A percentile compares a stretch with the other conserved stretches of the same genome.
Conservation (phyloP, 2,888 invertebrate species). For the Digitonthophagus gazella region DNA sequence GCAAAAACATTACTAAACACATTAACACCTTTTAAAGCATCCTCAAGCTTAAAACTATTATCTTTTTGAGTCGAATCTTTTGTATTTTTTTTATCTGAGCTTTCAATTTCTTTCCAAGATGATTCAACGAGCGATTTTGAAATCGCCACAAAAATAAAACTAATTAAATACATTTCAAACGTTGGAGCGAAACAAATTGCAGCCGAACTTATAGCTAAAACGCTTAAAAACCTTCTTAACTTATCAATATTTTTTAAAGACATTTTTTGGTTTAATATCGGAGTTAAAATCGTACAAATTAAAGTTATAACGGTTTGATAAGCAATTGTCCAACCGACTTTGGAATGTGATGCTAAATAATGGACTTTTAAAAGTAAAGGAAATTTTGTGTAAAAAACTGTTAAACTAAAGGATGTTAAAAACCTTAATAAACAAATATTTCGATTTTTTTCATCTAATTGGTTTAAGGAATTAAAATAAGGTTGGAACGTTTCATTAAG, state of each 20-base stretch:
- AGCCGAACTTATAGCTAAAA: slow-evolving; percentile 19
- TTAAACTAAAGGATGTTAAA: slow-evolving; percentile 15
- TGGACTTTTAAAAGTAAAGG: slow-evolving; percentile 19
- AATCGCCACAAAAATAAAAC: slow-evolving; percentile 16
- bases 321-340: slow-evolving; percentile 18
- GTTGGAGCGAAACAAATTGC: slow-evolving; percentile 21
- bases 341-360: background rate
- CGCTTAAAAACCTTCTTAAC: slow-evolving; percentile 15
- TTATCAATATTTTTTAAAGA: slow-evolving; percentile 17
- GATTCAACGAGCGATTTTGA: slow-evolving; percentile 20
- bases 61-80: background rate
- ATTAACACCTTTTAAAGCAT: slow-evolving; percentile 15
- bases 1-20: slow-evolving; percentile 15
- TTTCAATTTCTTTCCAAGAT: slow-evolving; percentile 11
- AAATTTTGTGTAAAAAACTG: slow-evolving; percentile 23
- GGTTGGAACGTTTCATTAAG: background rate
- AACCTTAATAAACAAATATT: slow-evolving; percentile 18
- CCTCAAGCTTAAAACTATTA: background rate
- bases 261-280: slow-evolving; percentile 12
- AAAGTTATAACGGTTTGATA: slow-evolving; percentile 21
- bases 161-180: slow-evolving; percentile 17
- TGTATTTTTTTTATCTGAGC: background rate
- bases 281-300: slow-evolving; percentile 13
- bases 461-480: background rate
- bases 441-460: slow-evolving; percentile 10